Conservation (phyloP, 1,140 invertebrate species). For the Bombus impatiens region DNA sequence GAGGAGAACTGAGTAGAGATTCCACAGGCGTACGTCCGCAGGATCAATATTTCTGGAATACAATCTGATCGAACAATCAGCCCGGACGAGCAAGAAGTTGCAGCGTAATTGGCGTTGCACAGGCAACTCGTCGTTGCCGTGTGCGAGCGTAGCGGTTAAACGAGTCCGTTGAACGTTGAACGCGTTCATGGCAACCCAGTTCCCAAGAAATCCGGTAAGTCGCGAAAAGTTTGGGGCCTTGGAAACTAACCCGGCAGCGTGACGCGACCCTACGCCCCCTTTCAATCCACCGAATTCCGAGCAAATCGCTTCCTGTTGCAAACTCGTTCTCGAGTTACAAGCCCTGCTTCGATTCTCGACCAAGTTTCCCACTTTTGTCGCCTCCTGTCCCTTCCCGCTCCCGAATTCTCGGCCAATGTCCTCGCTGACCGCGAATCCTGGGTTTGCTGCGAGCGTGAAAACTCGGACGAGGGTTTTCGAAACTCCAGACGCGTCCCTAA, state of each 20-base stretch:
- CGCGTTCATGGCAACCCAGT: not conserved
- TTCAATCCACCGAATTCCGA: not conserved
- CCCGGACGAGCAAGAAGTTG: not conserved
- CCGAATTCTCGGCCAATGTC: not conserved
- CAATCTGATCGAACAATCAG: not conserved
- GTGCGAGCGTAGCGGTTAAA: not conserved
- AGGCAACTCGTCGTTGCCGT: not conserved
- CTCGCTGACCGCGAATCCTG: not conserved
- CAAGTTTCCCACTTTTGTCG: not conserved
- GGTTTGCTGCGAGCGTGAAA: not conserved
- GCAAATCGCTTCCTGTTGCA: not conserved
- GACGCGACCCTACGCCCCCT: not conserved
- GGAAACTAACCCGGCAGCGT: not conserved
- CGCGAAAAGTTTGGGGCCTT: not conserved
- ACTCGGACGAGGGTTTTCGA: not conserved
- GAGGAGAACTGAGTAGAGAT: not conserved
- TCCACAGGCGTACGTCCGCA: not conserved
- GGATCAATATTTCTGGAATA: not conserved
- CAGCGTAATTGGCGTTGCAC: not conserved
- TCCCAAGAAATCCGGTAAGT: conserved; percentile 1
- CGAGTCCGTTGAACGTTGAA: not conserved
- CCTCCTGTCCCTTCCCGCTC: no score
- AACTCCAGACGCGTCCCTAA: not conserved
- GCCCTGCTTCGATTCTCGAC: not conserved
- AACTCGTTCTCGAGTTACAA: not conserved